phyloP scores from a whole-genome alignment of 2,113 vertebrate species.

The Aramus guarauna region DNA sequence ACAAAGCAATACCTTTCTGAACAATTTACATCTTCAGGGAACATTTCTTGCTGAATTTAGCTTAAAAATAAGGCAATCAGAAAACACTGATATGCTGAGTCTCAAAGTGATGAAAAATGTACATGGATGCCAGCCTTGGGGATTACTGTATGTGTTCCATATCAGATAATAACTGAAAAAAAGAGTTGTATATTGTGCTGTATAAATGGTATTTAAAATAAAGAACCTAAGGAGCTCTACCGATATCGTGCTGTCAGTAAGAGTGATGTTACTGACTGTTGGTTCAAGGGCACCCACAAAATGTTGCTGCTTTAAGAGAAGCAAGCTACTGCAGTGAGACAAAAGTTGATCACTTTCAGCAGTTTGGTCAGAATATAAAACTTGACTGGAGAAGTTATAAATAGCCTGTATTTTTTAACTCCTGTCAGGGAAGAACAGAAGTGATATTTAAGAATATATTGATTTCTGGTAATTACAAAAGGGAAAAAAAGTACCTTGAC shows the following conservation, averaged over 20 bases:
- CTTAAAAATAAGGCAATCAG: constrained; percentile 39
- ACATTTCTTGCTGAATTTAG: constrained; percentile 45
- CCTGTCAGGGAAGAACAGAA: not conserved
- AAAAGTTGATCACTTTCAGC: not conserved
- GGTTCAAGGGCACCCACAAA: not conserved
- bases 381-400: not conserved
- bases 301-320: not conserved
- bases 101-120: constrained; percentile 18
- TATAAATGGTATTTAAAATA: constrained; percentile 29
- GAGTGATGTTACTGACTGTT: not conserved
- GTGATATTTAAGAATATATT: not conserved
- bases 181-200: not conserved
- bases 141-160: not conserved
- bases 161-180: constrained; percentile 37
- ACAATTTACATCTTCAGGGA: not conserved
- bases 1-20: constrained; percentile 5
- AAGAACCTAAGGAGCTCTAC: not conserved
- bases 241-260: not conserved
- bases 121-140: not conserved
- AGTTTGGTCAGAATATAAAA: not conserved
- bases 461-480: not conserved
- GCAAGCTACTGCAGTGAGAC: not conserved
- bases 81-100: constrained; percentile 24
- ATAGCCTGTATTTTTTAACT: not conserved
- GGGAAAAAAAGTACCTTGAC: not conserved